A percentile compares a stretch with the other conserved stretches of the same genome.
Evolutionary conservation across 1,140 invertebrate genomes (phyloP).

Genomic region (Branchinecta lynchi): DNA sequence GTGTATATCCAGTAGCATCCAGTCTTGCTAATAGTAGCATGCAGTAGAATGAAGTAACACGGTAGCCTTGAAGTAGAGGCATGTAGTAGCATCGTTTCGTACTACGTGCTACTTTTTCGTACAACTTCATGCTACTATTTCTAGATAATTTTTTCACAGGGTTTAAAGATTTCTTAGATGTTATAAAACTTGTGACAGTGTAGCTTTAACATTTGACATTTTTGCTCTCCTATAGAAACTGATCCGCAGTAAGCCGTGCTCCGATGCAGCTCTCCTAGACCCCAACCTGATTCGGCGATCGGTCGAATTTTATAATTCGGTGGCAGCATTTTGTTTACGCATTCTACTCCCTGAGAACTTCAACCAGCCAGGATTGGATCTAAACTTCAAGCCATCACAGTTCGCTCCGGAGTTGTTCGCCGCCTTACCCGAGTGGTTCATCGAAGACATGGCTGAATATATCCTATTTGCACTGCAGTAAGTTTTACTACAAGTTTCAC

Average conservation of each 20-base stretch:
- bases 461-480: slow-evolving; percentile 80
- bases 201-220: slow-evolving; percentile 14
- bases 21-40: too few species aligned
- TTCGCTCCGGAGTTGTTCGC: slow-evolving; percentile 57
- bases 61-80: too few species aligned
- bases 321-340: slow-evolving; percentile 56
- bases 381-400: slow-evolving; percentile 38
- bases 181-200: not conserved
- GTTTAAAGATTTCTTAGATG: slow-evolving; percentile 4
- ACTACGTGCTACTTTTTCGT: too few species aligned
- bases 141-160: too few species aligned
- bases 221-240: slow-evolving; percentile 33
- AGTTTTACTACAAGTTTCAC: slow-evolving; percentile 35
- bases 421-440: slow-evolving; percentile 86
- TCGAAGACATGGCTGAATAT: slow-evolving; percentile 91
- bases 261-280: slow-evolving; percentile 72
- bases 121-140: too few species aligned
- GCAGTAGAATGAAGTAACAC: too few species aligned
- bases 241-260: slow-evolving; percentile 53
- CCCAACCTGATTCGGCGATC: slow-evolving; percentile 56
- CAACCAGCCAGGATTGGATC: slow-evolving; percentile 26
- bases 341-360: slow-evolving; percentile 39
- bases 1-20: too few species aligned
- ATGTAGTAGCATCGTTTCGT: too few species aligned
- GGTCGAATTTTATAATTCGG: slow-evolving; percentile 68